These are phyloP conservation scores for Betta splendens DNA, from an alignment of 2,797 vertebrate species.

Conservation along the genomic window DNA sequence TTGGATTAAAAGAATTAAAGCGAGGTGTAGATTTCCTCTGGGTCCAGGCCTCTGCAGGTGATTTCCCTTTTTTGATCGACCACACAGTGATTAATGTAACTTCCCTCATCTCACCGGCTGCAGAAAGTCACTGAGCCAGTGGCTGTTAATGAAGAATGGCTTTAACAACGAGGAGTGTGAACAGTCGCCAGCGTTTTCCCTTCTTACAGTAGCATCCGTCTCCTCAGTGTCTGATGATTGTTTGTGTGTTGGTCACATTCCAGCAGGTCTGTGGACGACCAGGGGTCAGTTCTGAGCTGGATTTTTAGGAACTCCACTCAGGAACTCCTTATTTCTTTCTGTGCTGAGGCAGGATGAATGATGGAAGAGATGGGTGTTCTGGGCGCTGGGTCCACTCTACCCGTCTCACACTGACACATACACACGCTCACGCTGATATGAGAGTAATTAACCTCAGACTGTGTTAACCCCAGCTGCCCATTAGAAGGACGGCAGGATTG, in stretches of 20 bases:
- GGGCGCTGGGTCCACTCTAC: conserved; percentile 68
- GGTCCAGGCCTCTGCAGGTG: conserved; percentile 92
- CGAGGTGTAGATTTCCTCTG: conserved; percentile 97
- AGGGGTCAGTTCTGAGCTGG: conserved; percentile 64
- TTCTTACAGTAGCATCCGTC: too few species aligned
- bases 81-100: conserved; percentile 96
- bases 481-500: conserved; percentile 86
- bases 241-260: conserved; percentile 60
- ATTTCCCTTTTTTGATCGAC: conserved; percentile 93
- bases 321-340: conserved; percentile 54
- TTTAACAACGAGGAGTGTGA: too few species aligned
- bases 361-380: conserved; percentile 81
- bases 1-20: conserved; percentile 99
- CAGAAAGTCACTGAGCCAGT: conserved; percentile 89
- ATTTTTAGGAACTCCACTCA: conserved; percentile 69
- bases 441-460: conserved; percentile 88
- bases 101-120: conserved; percentile 64
- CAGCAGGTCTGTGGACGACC: conserved; percentile 52
- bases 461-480: conserved; percentile 81
- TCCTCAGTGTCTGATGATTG: too few species aligned
- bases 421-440: conserved; percentile 68
- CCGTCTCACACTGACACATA: conserved; percentile 56
- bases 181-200: too few species aligned
- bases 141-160: too few species aligned
- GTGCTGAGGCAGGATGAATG: conserved; percentile 66